Percentiles rank a stretch among this genome's conserved stretches.
phyloP scores from a whole-genome alignment of 2,888 invertebrate species.

The Hoplodrina blanda region DNA sequence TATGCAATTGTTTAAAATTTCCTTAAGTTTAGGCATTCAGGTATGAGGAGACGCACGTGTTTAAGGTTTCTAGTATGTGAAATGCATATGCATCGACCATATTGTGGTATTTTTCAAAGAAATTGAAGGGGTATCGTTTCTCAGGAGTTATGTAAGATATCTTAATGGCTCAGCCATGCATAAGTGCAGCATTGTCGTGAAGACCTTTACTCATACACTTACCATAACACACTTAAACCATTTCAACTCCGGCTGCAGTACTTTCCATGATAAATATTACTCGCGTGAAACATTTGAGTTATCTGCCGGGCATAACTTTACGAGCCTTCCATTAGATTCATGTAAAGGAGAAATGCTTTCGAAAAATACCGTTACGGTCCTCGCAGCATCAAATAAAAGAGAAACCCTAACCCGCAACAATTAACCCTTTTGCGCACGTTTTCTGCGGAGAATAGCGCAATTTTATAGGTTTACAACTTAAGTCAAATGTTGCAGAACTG shows the following conservation, averaged over 20 bases:
- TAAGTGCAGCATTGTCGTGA: constrained; percentile 49
- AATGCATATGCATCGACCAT: neutral
- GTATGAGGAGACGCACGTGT: neutral
- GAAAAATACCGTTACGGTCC: constrained; percentile 84
- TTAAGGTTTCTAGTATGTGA: neutral
- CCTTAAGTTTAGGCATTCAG: neutral
- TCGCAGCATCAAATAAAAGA: constrained; percentile 79
- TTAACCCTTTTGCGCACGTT: constrained; percentile 87
- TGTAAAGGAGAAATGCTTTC: constrained; percentile 76
- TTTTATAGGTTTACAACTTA: constrained; percentile 87
- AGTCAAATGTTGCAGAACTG: constrained; percentile 85
- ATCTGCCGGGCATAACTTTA: constrained; percentile 70
- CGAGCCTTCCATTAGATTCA: constrained; percentile 76
- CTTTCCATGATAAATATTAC: constrained; percentile 72
- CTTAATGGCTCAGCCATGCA: constrained; percentile 55
- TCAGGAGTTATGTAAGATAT: constrained; percentile 26
- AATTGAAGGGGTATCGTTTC: constrained; percentile 6
- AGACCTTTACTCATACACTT: constrained; percentile 63
- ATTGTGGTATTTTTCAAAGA: constrained; percentile 15
- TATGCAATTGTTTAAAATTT: constrained; percentile 2
- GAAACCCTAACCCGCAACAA: constrained; percentile 79
- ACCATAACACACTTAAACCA: constrained; percentile 64
- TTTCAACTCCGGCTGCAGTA: constrained; percentile 60
- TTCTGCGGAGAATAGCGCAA: constrained; percentile 88
- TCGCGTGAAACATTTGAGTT: constrained; percentile 77